Evolutionary conservation across 2,113 vertebrate genomes (phyloP), one percentile per base, ranked within the genome.

Genomic region (Syngnathoides biaculeatus): DNA sequence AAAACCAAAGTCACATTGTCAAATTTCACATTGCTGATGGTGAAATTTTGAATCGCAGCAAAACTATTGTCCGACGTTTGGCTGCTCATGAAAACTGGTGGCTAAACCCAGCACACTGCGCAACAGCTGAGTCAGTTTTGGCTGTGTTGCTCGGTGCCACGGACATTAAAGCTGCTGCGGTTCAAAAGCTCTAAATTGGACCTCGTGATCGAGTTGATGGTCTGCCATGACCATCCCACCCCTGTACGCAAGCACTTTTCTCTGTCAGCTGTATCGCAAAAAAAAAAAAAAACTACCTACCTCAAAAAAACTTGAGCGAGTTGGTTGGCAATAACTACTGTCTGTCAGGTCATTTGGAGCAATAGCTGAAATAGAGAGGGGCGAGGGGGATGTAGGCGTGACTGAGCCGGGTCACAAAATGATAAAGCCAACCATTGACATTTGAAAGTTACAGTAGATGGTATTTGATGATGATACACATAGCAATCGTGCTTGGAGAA

Each of bases 301-400:
- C 84, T 79, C 55, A n/a, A 2, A 2, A 38, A 11, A 57, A 38
- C 8, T 65, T 24, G n/a, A 30, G 20, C 24, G 8, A 14, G 64
- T 78, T 26, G 3, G 39, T 27, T 68, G 80, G 27, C 2, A 70
- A 53, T 70, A 57, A 17, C 59, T 57, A 0, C 69, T 74, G 71
- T 87, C 72, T 24, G 42, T 56, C 22, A 64, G 35, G 7, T 79
- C 68, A 39, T 62, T 82, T 24, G 81, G 64, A 66, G 69, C 2
- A 11, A 75, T 47, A 40, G 61, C 82, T 84, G 64, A 40, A 20
- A 14, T 17, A 6, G 14, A 56, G 26, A 65, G 63, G 75, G 61
- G 26, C 26, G 24, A 65, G 20, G 55, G 11, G 2, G 13, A 26
- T 67, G 40, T 43, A 14, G 52, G 20, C 11, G n/a, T 12, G n/a